Conservation (phyloP, 2,888 invertebrate genomes). For the Orthosia incerta region DNA sequence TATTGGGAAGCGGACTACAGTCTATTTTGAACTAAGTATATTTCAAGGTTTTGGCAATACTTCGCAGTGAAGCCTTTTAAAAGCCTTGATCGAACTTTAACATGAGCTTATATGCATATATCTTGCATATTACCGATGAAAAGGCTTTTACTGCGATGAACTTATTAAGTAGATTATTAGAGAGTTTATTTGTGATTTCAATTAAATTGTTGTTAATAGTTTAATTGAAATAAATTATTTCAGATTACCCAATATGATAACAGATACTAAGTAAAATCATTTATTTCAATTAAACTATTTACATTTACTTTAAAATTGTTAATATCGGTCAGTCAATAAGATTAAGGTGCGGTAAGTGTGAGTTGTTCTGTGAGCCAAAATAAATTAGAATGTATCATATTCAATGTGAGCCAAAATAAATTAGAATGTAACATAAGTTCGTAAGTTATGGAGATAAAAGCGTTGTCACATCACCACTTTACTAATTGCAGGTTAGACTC, state of each 20-base stretch:
- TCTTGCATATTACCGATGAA: not conserved
- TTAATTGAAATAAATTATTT: too few relatives aligned
- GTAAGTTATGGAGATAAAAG: conserved; percentile 13
- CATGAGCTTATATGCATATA: not conserved
- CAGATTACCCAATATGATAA: too few relatives aligned
- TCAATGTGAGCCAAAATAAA: not conserved
- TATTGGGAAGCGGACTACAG: conserved; percentile 40
- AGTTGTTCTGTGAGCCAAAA: not conserved
- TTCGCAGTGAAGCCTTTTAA: conserved; percentile 29
- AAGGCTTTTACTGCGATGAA: not conserved
- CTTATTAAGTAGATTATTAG: not conserved
- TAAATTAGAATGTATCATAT: not conserved
- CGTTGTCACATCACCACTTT: not conserved
- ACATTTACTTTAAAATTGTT: too few relatives aligned
- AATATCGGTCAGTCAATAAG: too few relatives aligned
- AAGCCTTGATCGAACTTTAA: conserved; percentile 12
- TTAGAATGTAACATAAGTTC: not conserved
- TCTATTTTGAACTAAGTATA: conserved; percentile 20
- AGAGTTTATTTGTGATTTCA: not conserved
- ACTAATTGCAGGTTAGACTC: conserved; percentile 20
- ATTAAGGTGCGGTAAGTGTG: too few relatives aligned
- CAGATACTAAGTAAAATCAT: too few relatives aligned
- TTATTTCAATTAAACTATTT: too few relatives aligned
- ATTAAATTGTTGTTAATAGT: not conserved
- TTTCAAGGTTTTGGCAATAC: conserved; percentile 31